Evolutionary conservation across 2,797 vertebrate genomes (phyloP).

Genomic region (Falco cherrug): DNA sequence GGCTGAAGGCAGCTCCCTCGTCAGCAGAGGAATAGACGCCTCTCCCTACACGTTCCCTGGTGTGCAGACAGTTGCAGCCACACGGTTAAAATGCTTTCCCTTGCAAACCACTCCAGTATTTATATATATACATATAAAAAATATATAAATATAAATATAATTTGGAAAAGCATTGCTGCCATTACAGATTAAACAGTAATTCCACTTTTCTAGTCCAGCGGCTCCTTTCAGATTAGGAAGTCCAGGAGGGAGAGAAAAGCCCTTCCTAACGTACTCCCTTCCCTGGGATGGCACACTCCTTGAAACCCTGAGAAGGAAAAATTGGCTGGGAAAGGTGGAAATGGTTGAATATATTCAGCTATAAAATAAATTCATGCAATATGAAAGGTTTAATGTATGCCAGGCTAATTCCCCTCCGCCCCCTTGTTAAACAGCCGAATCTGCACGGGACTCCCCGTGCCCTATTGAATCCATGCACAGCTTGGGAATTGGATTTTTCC

Average conservation of each 20-base stretch:
- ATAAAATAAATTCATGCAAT: not conserved
- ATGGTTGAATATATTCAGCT: not conserved
- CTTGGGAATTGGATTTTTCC: not conserved
- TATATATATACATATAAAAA: no score
- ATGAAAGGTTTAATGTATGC: not conserved
- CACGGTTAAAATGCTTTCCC: not conserved
- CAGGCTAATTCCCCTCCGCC: no score
- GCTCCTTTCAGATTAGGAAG: not conserved
- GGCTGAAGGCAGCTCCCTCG: not conserved
- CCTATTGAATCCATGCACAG: accelerated
- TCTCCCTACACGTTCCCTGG: accelerated
- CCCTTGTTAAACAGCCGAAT: not conserved
- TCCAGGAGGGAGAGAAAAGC: not conserved
- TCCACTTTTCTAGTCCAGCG: not conserved
- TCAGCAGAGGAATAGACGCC: not conserved
- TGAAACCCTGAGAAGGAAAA: not conserved
- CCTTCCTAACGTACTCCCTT: not conserved
- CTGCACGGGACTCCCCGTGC: accelerated
- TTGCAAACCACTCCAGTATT: not conserved
- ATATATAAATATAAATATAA: no score
- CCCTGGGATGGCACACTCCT: no score
- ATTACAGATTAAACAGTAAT: not conserved
- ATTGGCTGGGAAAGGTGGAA: not conserved
- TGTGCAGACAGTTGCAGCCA: not conserved
- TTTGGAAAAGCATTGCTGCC: not conserved